Evolutionary conservation across 64 coral and sea anemone genomes (phyloP).

Genomic region (Montipora sp.): DNA sequence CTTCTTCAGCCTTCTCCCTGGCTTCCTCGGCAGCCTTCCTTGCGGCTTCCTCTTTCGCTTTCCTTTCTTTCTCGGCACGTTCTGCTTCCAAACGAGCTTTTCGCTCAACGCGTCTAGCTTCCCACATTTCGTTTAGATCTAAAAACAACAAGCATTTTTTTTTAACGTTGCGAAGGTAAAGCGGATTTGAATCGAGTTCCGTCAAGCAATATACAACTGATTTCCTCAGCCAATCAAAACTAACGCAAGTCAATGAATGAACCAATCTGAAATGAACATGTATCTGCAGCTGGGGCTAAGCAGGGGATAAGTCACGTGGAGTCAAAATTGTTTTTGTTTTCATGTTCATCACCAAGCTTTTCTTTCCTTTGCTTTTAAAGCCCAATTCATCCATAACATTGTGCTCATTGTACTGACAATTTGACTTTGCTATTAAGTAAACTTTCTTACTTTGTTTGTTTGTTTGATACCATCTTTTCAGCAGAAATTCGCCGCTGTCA

Average conservation of each 20-base stretch:
- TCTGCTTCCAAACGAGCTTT: constrained; percentile 75
- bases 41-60: constrained; percentile 59
- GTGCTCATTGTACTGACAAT: too few species aligned
- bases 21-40: constrained; percentile 79
- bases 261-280: neutral
- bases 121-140: constrained; percentile 80
- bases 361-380: too few species aligned
- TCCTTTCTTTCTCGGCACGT: constrained; percentile 65
- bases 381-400: too few species aligned
- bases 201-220: too few species aligned
- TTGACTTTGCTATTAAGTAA: neutral
- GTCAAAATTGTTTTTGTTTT: too few species aligned
- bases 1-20: constrained; percentile 65
- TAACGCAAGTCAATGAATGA: too few species aligned
- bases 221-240: too few species aligned
- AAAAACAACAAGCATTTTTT: neutral
- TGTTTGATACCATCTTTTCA: constrained; percentile 86
- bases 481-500: constrained; percentile 79
- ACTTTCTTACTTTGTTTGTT: constrained; percentile 77
- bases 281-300: too few species aligned
- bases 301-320: too few species aligned
- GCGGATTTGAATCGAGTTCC: too few species aligned
- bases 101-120: constrained; percentile 51
- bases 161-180: too few species aligned
- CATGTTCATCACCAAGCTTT: too few species aligned